Percentiles rank a stretch among this genome's conserved stretches.
Conservation (phyloP, 2,113 vertebrate species). For the Lepisosteus oculatus region DNA sequence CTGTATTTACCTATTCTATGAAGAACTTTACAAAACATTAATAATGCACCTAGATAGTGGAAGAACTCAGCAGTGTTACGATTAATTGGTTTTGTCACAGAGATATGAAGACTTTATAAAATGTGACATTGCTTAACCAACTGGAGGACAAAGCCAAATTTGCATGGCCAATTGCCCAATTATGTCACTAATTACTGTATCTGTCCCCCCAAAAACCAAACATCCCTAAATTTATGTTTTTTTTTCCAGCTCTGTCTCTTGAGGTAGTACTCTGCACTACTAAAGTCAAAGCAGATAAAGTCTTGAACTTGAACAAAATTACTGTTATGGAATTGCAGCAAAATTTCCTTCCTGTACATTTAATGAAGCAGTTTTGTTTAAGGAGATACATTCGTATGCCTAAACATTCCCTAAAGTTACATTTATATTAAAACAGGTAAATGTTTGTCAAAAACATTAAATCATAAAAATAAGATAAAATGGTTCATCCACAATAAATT, state of each 20-base stretch:
- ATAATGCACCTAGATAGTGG: background rate
- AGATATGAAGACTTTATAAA: constrained; percentile 7
- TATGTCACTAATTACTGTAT: constrained; percentile 8
- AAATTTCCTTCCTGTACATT: too few species aligned
- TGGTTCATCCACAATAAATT: too few species aligned
- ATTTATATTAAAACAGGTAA: too few species aligned
- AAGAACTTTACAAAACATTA: constrained; percentile 1
- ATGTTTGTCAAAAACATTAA: too few species aligned
- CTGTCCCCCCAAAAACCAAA: constrained; percentile 9
- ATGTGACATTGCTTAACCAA: constrained; percentile 8
- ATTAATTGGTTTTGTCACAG: constrained; percentile 8
- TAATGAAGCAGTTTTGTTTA: too few species aligned
- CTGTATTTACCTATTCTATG: background rate
- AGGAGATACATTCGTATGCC: too few species aligned
- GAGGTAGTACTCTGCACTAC: background rate
- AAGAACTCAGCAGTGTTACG: background rate
- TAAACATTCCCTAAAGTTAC: too few species aligned
- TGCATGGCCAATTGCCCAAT: constrained; percentile 10
- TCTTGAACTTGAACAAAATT: background rate
- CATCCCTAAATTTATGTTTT: constrained; percentile 12
- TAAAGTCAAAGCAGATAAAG: background rate
- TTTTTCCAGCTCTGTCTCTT: background rate
- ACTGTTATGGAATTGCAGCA: too few species aligned
- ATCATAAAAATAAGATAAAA: too few species aligned
- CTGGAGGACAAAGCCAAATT: constrained; percentile 14